Percentiles rank a stretch among this genome's conserved stretches.
These are phyloP conservation scores for Cryptops parisi DNA, from an alignment of 2,888 invertebrate species.

Conservation along the genomic window DNA sequence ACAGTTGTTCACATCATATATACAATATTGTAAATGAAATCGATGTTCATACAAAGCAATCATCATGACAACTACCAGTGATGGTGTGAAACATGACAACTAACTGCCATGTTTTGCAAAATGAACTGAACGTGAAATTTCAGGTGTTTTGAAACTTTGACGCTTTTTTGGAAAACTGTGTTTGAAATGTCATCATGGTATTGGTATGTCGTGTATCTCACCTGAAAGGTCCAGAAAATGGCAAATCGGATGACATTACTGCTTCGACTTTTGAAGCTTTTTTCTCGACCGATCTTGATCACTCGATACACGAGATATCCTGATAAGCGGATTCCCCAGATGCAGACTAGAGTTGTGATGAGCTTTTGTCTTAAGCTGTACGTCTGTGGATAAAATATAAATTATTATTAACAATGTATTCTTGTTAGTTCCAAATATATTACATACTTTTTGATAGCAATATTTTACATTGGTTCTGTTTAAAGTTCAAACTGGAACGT, in stretches of 20 bases:
- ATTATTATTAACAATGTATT: background rate
- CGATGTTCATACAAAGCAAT: background rate
- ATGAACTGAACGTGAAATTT: too few species aligned
- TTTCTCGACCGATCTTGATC: conserved; percentile 76
- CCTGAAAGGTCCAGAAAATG: conserved; percentile 87
- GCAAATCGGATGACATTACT: conserved; percentile 75
- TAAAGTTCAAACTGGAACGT: too few species aligned
- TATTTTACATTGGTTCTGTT: too few species aligned
- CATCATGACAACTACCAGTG: too few species aligned
- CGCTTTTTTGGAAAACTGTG: too few species aligned
- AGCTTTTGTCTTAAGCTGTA: conserved; percentile 81
- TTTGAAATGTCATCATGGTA: too few species aligned
- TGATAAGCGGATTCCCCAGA: conserved; percentile 76
- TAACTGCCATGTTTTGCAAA: too few species aligned
- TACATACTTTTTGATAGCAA: too few species aligned
- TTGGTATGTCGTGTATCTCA: too few species aligned
- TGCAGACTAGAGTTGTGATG: conserved; percentile 71
- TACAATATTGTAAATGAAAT: conserved; percentile 5
- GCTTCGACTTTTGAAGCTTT: conserved; percentile 74
- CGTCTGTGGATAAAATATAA: conserved; percentile 30
- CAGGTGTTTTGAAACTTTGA: too few species aligned
- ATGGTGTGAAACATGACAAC: too few species aligned
- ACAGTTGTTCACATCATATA: too few species aligned
- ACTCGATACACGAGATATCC: conserved; percentile 80
- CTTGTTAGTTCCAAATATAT: background rate